These are phyloP conservation scores for Phallusia fumigata DNA, from an alignment of 23 tunicate species.

Conservation along the genomic window DNA sequence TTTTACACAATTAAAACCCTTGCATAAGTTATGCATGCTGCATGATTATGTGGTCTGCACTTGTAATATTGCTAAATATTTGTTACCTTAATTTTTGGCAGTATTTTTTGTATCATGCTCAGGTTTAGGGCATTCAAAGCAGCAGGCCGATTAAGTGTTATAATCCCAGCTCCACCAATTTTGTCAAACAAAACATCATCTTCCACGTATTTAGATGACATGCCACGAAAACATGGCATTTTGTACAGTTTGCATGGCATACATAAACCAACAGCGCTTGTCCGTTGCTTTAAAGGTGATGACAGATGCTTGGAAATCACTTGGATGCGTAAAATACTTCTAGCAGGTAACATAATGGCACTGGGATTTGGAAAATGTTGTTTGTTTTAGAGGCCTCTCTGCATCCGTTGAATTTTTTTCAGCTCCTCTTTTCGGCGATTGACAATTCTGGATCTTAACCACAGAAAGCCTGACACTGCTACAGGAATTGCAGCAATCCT, in stretches of 20 bases:
- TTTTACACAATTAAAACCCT: too few species aligned
- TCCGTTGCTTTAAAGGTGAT: neutral
- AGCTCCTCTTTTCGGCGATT: constrained; percentile 47
- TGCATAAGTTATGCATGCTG: too few species aligned
- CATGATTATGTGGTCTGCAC: too few species aligned
- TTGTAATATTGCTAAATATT: too few species aligned
- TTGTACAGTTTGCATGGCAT: constrained; percentile 9
- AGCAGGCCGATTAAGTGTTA: constrained; percentile 85
- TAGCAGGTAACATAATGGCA: constrained; percentile 32
- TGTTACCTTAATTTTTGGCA: constrained; percentile 67
- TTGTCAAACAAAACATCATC: constrained; percentile 87
- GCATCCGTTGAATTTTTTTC: constrained; percentile 42
- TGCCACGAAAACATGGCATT: constrained; percentile 22
- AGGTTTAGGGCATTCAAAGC: constrained; percentile 91
- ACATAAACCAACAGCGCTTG: neutral
- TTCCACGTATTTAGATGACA: constrained; percentile 43
- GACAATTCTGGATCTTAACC: constrained; percentile 35
- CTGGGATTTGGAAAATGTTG: too few species aligned
- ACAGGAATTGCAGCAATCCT: constrained; percentile 77
- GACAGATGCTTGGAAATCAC: constrained; percentile 29
- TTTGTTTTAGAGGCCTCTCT: constrained; percentile 16
- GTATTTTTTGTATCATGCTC: constrained; percentile 81
- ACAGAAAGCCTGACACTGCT: constrained; percentile 51
- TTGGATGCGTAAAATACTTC: constrained; percentile 21
- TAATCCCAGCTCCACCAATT: constrained; percentile 67